A percentile compares a stretch with the other conserved stretches of the same genome.
Conservation (phyloP, 2,797 vertebrate species). For the Epinephelus awoara region DNA sequence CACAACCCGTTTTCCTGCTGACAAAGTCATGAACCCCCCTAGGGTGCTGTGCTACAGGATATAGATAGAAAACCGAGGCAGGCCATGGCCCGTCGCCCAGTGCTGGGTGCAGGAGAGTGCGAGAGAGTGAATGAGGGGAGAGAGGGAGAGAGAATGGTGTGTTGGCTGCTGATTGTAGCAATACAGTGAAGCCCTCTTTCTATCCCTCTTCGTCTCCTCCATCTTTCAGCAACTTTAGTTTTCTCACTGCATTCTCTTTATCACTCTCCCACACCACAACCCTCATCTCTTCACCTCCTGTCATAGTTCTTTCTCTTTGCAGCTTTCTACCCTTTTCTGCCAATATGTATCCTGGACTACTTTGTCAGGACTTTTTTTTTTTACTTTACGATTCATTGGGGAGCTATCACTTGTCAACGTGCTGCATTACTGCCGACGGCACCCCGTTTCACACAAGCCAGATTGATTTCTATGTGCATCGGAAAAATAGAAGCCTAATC, state of each 20-base stretch:
- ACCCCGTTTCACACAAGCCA: conserved; percentile 41
- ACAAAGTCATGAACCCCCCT: conserved; percentile 71
- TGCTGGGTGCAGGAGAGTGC: conserved; percentile 15
- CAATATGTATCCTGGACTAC: conserved; percentile 27
- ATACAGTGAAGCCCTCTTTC: conserved; percentile 41
- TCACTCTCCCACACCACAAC: conserved; percentile 1
- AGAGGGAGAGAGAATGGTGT: conserved; percentile 12
- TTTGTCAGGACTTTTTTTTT: conserved; percentile 34
- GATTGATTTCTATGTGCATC: conserved; percentile 53
- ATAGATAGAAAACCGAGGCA: conserved; percentile 70
- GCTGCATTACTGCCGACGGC: conserved; percentile 32
- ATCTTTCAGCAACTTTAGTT: conserved; percentile 15
- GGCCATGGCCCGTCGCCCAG: conserved; percentile 55
- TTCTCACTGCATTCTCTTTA: conserved; percentile 16
- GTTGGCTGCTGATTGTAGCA: conserved; percentile 67
- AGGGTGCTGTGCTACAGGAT: conserved; percentile 69
- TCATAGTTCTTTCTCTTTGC: conserved; percentile 30
- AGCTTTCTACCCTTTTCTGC: conserved; percentile 25
- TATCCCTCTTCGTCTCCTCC: conserved; percentile 6
- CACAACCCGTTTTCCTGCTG: conserved; percentile 72
- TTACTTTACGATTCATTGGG: conserved; percentile 49
- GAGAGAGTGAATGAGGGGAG: conserved; percentile 32
- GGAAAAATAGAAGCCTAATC: conserved; percentile 48
- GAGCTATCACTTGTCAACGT: conserved; percentile 51
- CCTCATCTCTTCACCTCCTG: conserved; percentile 18